Percentiles rank a stretch among this genome's conserved stretches.
These are phyloP conservation scores for Prionace glauca DNA, from an alignment of 2,797 vertebrate genomes.

Conservation along the genomic window DNA sequence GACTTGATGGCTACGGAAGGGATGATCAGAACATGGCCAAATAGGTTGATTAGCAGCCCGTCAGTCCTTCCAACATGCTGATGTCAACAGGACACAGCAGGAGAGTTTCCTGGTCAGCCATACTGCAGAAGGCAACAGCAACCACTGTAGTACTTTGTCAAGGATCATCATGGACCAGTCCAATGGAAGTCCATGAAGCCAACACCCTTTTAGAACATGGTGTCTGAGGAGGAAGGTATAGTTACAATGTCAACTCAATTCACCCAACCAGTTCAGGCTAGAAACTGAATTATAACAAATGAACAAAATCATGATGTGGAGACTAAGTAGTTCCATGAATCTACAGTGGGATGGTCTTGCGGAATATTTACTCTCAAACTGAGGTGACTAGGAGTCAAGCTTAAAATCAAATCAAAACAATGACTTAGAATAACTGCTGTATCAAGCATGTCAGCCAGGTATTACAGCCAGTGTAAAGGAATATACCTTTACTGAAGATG, in stretches of 20 bases:
- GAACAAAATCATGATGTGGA: not conserved
- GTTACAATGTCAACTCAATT: not conserved
- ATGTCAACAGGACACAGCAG: no score
- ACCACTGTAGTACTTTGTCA: no score
- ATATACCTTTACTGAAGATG: not conserved
- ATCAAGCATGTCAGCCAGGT: not conserved
- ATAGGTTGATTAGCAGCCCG: no score
- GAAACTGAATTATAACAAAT: not conserved
- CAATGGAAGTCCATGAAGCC: no score
- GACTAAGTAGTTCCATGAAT: not conserved
- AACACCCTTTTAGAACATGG: no score
- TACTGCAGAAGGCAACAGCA: no score
- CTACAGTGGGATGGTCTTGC: not conserved
- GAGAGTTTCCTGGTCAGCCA: no score
- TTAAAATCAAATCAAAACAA: not conserved
- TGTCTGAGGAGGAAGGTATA: not conserved
- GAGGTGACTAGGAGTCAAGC: not conserved
- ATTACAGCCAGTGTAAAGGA: not conserved
- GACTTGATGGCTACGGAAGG: no score
- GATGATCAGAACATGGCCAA: no score
- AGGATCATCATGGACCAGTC: no score
- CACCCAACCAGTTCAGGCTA: not conserved
- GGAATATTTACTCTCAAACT: not conserved
- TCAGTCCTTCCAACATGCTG: no score
- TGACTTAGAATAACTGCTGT: not conserved